phyloP scores from a whole-genome alignment of 2,888 invertebrate genomes.

The Hydroisotoma schaefferi region DNA sequence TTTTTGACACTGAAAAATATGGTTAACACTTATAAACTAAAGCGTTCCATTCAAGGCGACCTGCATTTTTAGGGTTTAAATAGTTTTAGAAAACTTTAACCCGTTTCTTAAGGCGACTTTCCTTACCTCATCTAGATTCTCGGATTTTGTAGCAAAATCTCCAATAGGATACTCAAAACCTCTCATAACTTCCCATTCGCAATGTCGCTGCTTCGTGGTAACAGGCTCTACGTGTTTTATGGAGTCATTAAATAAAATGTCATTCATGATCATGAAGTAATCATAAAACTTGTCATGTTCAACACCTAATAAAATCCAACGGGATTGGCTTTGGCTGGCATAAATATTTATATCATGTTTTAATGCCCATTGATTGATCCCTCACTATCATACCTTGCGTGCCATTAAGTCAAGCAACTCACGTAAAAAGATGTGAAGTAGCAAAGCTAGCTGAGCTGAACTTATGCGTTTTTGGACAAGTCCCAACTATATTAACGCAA shows the following conservation, averaged over 20 bases:
- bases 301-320: background rate
- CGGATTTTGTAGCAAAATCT: conserved; percentile 43
- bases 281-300: background rate
- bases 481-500: no score
- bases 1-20: conserved; percentile 50
- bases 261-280: no score
- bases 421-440: no score
- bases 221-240: conserved; percentile 26
- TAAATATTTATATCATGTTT: background rate
- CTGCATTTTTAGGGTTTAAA: background rate
- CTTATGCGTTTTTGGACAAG: no score
- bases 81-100: background rate
- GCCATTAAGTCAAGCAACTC: no score
- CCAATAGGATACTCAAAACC: conserved; percentile 44
- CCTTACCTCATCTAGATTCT: conserved; percentile 42
- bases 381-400: no score
- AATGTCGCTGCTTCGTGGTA: conserved; percentile 44
- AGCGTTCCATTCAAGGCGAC: background rate
- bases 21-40: background rate
- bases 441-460: no score
- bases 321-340: background rate
- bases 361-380: background rate
- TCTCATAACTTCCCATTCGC: conserved; percentile 47
- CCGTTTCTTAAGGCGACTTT: background rate
- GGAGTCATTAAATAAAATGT: no score